Conservation (phyloP, 2,113 vertebrate genomes). For the Recurvirostra avosetta region DNA sequence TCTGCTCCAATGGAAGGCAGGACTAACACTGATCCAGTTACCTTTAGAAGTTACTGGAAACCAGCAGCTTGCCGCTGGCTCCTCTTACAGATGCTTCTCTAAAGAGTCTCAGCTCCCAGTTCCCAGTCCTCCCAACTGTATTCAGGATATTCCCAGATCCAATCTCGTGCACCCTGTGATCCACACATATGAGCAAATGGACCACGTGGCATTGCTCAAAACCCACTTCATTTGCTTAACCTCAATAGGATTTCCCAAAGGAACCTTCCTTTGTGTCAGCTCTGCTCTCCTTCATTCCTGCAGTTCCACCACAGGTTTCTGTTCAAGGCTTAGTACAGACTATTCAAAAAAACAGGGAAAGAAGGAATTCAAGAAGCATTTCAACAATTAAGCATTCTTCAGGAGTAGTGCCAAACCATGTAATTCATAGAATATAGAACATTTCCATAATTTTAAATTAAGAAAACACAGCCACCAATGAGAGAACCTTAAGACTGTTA, state of each 20-base stretch:
- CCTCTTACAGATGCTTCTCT: not conserved
- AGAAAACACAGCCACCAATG: not conserved
- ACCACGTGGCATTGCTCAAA: not conserved
- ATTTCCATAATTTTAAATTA: not conserved
- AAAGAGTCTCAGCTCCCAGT: accelerated
- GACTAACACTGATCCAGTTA: not conserved
- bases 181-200: not conserved
- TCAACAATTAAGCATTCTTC: not conserved
- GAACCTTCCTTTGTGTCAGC: not conserved
- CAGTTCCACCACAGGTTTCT: not conserved
- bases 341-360: not conserved
- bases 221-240: not conserved
- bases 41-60: not conserved
- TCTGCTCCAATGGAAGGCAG: not conserved
- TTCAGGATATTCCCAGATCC: not conserved
- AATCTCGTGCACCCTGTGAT: not conserved
- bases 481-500: not conserved
- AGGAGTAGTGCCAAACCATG: not conserved
- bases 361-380: not conserved
- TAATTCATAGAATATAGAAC: not conserved
- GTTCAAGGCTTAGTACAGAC: not conserved
- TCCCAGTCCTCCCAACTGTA: not conserved
- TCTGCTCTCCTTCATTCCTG: not conserved
- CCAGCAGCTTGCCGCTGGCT: not conserved
- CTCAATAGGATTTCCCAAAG: not conserved